Conservation (phyloP, 2,888 invertebrate genomes). For the Dromius quadrimaculatus region DNA sequence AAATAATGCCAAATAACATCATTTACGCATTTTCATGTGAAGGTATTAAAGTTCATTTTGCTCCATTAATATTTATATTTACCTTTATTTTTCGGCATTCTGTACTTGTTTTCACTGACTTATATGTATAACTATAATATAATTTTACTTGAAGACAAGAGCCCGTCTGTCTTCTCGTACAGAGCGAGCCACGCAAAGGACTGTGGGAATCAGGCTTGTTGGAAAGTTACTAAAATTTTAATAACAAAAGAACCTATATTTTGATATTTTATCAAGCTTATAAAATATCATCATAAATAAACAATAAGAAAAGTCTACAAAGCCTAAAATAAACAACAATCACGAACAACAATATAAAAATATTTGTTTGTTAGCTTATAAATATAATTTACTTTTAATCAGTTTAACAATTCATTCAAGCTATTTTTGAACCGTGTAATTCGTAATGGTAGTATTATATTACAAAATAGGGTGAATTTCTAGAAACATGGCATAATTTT, state of each 20-base stretch:
- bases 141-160: conserved; percentile 54
- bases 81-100: conserved; percentile 75
- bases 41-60: neutral
- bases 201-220: conserved; percentile 55
- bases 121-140: conserved; percentile 8
- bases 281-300: neutral
- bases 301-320: neutral
- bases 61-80: neutral
- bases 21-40: conserved; percentile 29
- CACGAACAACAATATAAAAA: neutral
- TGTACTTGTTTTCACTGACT: conserved; percentile 54
- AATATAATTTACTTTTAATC: neutral
- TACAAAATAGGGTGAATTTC: no score
- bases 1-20: conserved; percentile 27
- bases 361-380: neutral
- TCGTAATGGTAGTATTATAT: no score
- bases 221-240: conserved; percentile 24
- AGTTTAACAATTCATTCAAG: conserved; percentile 1
- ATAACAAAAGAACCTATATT: conserved; percentile 1
- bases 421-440: no score
- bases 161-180: conserved; percentile 56
- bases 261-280: no score
- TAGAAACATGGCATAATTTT: no score
- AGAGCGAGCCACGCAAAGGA: conserved; percentile 57
- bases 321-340: neutral